Base-by-base conservation (phyloP, 92 coral and sea anemone species). In the Scolanthus callimorphus region DNA sequence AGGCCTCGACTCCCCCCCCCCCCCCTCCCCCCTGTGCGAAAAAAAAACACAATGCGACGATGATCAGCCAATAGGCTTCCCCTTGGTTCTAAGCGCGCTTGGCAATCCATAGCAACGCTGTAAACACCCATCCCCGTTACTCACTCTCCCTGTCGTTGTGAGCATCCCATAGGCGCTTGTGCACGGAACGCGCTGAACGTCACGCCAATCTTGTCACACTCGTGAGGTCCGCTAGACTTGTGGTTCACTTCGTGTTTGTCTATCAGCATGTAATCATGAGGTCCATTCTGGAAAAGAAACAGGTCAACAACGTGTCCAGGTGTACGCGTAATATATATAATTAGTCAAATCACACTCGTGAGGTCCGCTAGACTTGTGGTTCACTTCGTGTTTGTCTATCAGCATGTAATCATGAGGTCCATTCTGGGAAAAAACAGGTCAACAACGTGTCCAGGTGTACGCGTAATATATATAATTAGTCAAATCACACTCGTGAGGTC, bases 191-290 rank as follows among this genome's bases (percentile, higher is more conserved):
- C 98, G 0, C 89, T 66, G 62, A 69, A 92, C 13, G 92, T 81
- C 21, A 92, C 98, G 8, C 96, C 98, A 15, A 92, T 92, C 63
- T 85, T 89, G 63, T 92, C 96, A 34, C 98, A 92, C 39, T 83
- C 65, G 49, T 87, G 85, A 22, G 98, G 95, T 8, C 95, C 92
- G 29, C 74, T 69, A 15, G 85, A 65, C 48, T 72, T 89, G 71
- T 83, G 71, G 45, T 74, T 82, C 10, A 88, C 92, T 49, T 84
- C 85, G 65, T 85, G 82, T 67, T 79, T 88, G 61, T 80, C 87
- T 4, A 88, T 77, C 59, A 88, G 63, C 62, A 88, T 60, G 65
- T 71, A 92, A 51, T 82, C 91, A 29, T 43, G 61, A 2, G 96
- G 84, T 29, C 96, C 96, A 20, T 69, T 59, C 98, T 92, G 49